phyloP scores from a whole-genome alignment of 2,797 vertebrate genomes.

The Pangasius mekongensis region DNA sequence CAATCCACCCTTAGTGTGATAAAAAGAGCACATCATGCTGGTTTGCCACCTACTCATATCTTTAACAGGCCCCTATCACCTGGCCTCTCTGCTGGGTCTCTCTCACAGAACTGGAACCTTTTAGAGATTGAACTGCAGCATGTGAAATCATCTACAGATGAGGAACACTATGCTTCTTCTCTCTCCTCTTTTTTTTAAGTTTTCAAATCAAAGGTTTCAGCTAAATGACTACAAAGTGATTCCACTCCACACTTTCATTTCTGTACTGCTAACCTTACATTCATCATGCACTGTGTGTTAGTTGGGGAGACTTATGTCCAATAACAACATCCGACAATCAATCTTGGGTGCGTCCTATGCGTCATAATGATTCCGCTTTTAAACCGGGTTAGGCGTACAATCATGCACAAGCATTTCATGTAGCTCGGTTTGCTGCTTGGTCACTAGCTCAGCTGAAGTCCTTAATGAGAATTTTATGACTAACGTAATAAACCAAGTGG shows the following conservation, averaged over 20 bases:
- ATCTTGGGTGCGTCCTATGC: neutral
- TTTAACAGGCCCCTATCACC: slow-evolving; percentile 26
- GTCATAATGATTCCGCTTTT: slow-evolving; percentile 27
- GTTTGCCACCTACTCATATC: slow-evolving; percentile 31
- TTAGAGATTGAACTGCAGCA: slow-evolving; percentile 29
- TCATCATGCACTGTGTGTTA: neutral
- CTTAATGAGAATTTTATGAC: slow-evolving; percentile 56
- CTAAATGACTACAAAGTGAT: slow-evolving; percentile 12
- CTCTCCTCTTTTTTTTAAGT: neutral
- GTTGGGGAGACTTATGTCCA: neutral
- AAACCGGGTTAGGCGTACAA: slow-evolving; percentile 5
- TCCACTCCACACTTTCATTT: slow-evolving; percentile 14
- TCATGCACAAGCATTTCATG: neutral
- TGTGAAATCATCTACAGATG: slow-evolving; percentile 44
- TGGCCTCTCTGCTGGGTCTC: slow-evolving; percentile 28
- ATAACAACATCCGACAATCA: slow-evolving; percentile 37
- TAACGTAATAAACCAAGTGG: slow-evolving; percentile 54
- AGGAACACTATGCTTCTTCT: neutral
- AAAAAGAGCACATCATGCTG: slow-evolving; percentile 40
- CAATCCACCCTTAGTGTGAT: slow-evolving; percentile 36
- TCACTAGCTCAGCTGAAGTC: slow-evolving; percentile 34
- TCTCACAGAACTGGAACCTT: slow-evolving; percentile 33
- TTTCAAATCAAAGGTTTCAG: neutral
- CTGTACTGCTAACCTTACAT: slow-evolving; percentile 12
- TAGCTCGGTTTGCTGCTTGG: slow-evolving; percentile 25